These are phyloP conservation scores for Epinephelus moara DNA, from an alignment of 2,113 vertebrate species.

Conservation along the genomic window DNA sequence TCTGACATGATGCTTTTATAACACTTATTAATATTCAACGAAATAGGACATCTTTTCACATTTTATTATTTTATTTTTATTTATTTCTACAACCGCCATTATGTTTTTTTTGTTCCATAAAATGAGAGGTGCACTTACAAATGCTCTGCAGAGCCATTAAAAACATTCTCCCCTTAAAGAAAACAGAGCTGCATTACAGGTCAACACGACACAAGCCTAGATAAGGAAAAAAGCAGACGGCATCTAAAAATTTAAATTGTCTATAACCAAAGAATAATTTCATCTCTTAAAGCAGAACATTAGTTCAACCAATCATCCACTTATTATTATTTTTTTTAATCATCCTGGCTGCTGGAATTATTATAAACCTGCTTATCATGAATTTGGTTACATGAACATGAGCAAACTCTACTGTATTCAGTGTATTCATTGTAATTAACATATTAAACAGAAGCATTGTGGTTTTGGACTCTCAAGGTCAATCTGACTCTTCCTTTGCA, in stretches of 20 bases:
- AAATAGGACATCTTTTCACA: not conserved
- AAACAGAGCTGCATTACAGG: not conserved
- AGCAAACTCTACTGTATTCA: not conserved
- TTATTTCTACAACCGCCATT: not conserved
- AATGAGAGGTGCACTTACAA: not conserved
- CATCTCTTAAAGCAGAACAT: too few species aligned
- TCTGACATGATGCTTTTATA: not conserved
- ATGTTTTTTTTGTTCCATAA: not conserved
- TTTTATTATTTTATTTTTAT: not conserved
- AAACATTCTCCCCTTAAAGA: not conserved
- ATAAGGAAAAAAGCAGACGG: not conserved
- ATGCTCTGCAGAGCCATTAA: too few species aligned
- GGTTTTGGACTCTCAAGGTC: not conserved
- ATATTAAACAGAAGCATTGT: constrained; percentile 45
- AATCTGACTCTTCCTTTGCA: constrained; percentile 25
- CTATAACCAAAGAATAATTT: too few species aligned
- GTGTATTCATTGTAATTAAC: not conserved
- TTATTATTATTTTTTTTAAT: too few species aligned
- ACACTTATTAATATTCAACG: not conserved
- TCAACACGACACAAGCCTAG: not conserved
- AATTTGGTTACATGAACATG: constrained; percentile 55
- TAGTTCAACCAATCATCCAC: too few species aligned
- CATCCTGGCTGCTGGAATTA: constrained; percentile 75
- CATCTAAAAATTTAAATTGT: not conserved
- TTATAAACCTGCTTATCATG: constrained; percentile 58